Conservation (phyloP, 2,113 vertebrate genomes). For the Corythornis madagascariensis region DNA sequence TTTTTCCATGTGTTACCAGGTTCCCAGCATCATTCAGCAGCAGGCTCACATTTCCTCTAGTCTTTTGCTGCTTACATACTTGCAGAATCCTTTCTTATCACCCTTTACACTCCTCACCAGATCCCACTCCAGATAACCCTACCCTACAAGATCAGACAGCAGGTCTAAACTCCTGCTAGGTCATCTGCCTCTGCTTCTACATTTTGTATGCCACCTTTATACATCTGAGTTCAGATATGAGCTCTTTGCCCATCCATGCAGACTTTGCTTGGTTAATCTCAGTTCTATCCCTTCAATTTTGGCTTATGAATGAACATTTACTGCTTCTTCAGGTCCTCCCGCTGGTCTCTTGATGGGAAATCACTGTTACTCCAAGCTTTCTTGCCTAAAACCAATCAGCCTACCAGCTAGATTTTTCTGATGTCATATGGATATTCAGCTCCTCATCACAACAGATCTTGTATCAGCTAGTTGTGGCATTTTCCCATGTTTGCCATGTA, state of each 20-base stretch:
- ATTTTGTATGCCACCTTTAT: background rate
- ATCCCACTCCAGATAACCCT: background rate
- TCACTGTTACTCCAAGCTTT: background rate
- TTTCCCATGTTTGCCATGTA: background rate
- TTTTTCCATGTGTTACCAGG: background rate
- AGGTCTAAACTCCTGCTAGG: background rate
- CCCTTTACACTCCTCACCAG: background rate
- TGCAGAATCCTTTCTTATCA: background rate
- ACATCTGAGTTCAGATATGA: background rate
- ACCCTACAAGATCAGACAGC: background rate
- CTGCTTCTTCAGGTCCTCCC: background rate
- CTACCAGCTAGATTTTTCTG: background rate
- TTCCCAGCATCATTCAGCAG: background rate
- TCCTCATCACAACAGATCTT: background rate
- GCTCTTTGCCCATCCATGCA: background rate
- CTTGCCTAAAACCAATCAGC: background rate
- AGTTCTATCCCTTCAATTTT: background rate
- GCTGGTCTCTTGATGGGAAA: background rate
- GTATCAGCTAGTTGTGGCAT: background rate
- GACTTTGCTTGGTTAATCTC: background rate
- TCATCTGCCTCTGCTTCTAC: background rate
- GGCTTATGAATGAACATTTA: background rate
- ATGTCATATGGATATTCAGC: background rate
- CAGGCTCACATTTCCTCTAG: background rate
- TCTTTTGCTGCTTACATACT: background rate